Base-by-base conservation (phyloP, 2,888 invertebrate genomes). In the Nineta flava region DNA sequence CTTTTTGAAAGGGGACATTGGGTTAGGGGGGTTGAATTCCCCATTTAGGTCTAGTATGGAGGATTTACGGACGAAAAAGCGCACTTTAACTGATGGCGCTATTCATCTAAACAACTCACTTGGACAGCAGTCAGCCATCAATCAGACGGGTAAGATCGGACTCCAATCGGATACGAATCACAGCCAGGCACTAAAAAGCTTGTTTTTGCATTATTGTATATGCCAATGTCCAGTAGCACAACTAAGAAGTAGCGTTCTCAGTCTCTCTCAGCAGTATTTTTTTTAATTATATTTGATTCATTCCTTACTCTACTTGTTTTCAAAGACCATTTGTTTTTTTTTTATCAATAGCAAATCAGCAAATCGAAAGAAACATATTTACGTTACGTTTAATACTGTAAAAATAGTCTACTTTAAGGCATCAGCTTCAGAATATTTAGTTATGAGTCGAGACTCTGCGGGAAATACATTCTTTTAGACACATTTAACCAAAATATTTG, bases 111-210 rank as follows among this genome's bases (percentile, higher is more conserved):
- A 16, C 42, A 41, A 16, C 17, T 17, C 64, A 59, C 60, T 63
- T 59, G 62, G 63, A 61, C 59, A 60, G 61, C 65, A 68, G 62
- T 66, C 69, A 65, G 65, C 70, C 71, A 68, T 66, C 71, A 68
- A 69, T 70, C 72, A 70, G 70, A 72, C 73, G 72, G 74, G 75
- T 74, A 74, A 74, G 74, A 68, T 65, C 65, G 62, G 64, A 61
- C 57, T 38, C n/a, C 38, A 38, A 38, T 38, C 38, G 38, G 38
- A 38, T 38, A 38, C 15, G 38, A 38, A 38, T 38, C 38, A 38
- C 38, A 38, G 38, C 38, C 38, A 38, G 38, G 38, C 38, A 38
- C 38, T 38, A 38, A 26, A 26, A 26, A 38, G 38, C 38, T 38
- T 38, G 15, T 38, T 13, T 26, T 38, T 38, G 38, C 38, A 38